These are phyloP conservation scores for Acrobasis suavella DNA, from an alignment of 2,888 invertebrate species.

Conservation along the genomic window DNA sequence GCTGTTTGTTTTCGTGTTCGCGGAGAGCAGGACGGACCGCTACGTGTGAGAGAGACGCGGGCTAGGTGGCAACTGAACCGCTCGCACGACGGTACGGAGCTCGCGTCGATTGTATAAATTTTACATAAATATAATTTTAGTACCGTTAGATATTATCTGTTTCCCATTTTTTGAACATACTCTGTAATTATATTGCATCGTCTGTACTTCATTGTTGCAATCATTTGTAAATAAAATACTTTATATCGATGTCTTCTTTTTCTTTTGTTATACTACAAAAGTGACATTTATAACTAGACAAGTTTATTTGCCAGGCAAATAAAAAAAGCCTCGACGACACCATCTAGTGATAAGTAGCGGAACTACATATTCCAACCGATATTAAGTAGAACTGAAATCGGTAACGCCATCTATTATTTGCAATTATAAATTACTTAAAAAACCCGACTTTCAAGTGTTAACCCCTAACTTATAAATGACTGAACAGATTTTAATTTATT, in stretches of 20 bases:
- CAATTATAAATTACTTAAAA: too few species aligned
- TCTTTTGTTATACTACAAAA: not conserved
- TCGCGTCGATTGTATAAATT: constrained; percentile 69
- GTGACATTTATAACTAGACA: too few species aligned
- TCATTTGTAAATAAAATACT: constrained; percentile 84
- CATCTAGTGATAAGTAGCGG: too few species aligned
- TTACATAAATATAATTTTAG: constrained; percentile 75
- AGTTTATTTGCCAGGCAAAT: too few species aligned
- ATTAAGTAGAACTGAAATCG: too few species aligned
- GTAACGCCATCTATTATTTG: too few species aligned
- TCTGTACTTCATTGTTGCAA: constrained; percentile 83
- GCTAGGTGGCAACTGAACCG: constrained; percentile 30
- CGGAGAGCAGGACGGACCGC: constrained; percentile 25
- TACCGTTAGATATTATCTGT: constrained; percentile 80
- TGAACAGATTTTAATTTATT: too few species aligned
- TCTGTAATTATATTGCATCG: constrained; percentile 82
- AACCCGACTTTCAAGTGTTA: too few species aligned
- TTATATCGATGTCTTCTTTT: constrained; percentile 61
- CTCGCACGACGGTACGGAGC: constrained; percentile 46
- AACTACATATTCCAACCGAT: too few species aligned
- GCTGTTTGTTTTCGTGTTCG: constrained; percentile 19
- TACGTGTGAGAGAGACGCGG: constrained; percentile 24
- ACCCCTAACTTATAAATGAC: too few species aligned
- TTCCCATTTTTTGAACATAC: constrained; percentile 80
- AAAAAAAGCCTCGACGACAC: too few species aligned